phyloP scores from a whole-genome alignment of 2,797 vertebrate genomes.

The Acipenser oxyrinchus region DNA sequence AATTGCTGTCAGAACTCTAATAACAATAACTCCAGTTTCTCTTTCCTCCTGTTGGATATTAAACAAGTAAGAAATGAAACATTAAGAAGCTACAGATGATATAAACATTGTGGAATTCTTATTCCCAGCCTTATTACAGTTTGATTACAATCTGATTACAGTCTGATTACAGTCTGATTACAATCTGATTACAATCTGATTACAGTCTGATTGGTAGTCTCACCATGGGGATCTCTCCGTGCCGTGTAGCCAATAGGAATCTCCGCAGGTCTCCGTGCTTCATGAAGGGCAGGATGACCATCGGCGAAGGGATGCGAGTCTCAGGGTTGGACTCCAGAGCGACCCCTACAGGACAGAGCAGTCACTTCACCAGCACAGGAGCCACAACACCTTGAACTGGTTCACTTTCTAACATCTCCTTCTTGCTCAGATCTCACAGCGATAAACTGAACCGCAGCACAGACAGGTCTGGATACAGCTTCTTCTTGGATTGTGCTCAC shows the following conservation, averaged over 20 bases:
- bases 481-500: not conserved
- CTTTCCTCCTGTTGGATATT: too few relatives aligned
- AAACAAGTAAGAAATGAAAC: too few relatives aligned
- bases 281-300: slow-evolving; percentile 57
- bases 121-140: too few relatives aligned
- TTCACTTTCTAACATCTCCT: too few relatives aligned
- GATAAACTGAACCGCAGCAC: not conserved
- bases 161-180: not conserved
- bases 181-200: not conserved
- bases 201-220: slow-evolving; percentile 4
- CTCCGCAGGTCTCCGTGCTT: slow-evolving; percentile 56
- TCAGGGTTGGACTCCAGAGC: slow-evolving; percentile 41
- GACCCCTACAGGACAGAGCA: slow-evolving; percentile 43
- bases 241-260: slow-evolving; percentile 55
- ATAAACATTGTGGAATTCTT: too few relatives aligned
- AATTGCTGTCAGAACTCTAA: too few relatives aligned
- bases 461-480: not conserved
- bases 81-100: too few relatives aligned
- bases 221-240: slow-evolving; percentile 54
- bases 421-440: too few relatives aligned
- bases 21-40: too few relatives aligned
- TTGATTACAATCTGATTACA: not conserved
- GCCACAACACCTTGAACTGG: not conserved
- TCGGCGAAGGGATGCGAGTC: slow-evolving; percentile 43
- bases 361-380: not conserved